Evolutionary conservation across 2,113 vertebrate genomes (phyloP), one percentile per base, ranked within the genome.

Genomic region (Osmerus mordax): DNA sequence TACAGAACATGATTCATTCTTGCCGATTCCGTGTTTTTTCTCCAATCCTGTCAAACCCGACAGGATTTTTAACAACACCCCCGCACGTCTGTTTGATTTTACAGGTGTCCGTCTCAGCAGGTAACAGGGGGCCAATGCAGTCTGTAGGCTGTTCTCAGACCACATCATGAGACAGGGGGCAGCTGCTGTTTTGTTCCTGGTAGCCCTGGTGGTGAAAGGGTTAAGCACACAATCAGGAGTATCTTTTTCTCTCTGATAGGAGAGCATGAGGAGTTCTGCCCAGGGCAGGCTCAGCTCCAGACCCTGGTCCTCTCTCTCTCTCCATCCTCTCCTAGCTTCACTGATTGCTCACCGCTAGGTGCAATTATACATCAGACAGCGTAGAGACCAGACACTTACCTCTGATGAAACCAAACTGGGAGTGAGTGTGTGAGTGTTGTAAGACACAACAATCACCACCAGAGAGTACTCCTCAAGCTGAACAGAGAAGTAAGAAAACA

Each of bases 151-250:
- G 41, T 7, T 47, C 41, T 2, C 7, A 8, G 41, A 47, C 6
- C 41, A 47, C 41, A 47, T 2, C 41, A 47, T 5, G 41, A 47
- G 41, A 1, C 41, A 47, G 41, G 25, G 25, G 25, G 25, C 25
- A 28, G 9, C 41, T 47, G 41, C 41, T 12, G 5, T 6, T 36
- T 12, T 7, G 41, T 2, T 2, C 0, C 25, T 28, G 25, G 25
- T n/a, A 18, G 12, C 55, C 19, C 58, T 23, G 19, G 21, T 23
- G 21, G 56, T 11, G 77, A 63, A 81, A 29, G n/a, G 47, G 70
- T 72, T 72, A 66, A 81, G 75, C 76, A 70, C 69, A 60, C 76
- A 81, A 80, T 80, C 81, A 83, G 79, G 68, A 72, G 72, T 77
- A 73, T 80, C 79, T 63, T 60, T 56, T 41, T 41, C 9, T 53